A percentile compares a stretch with the other conserved stretches of the same genome.
These are phyloP conservation scores for Apodemus sylvaticus DNA, from an alignment of 2,113 vertebrate genomes.

Conservation along the genomic window DNA sequence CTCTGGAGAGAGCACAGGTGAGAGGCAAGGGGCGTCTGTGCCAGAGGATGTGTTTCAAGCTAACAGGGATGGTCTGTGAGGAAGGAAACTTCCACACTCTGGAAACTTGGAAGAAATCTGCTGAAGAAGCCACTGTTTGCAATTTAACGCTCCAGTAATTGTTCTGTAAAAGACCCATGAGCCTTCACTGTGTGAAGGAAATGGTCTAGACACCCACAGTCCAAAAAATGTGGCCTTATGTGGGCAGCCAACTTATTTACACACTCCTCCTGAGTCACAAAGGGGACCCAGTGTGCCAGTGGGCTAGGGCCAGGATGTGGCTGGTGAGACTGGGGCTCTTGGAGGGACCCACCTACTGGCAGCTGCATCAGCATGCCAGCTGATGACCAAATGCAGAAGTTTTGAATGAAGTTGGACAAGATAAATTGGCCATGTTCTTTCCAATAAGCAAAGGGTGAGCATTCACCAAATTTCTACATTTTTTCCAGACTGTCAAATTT, in stretches of 20 bases:
- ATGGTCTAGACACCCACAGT: slow-evolving; percentile 79
- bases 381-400: slow-evolving; percentile 57
- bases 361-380: slow-evolving; percentile 48
- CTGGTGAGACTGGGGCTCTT: slow-evolving; percentile 47
- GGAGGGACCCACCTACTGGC: slow-evolving; percentile 54
- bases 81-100: not conserved
- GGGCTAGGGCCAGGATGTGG: slow-evolving; percentile 58
- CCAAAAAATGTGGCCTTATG: slow-evolving; percentile 74
- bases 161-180: slow-evolving; percentile 67
- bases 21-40: not conserved
- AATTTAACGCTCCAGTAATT: slow-evolving; percentile 68
- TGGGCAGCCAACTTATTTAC: slow-evolving; percentile 56
- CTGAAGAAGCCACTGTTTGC: slow-evolving; percentile 57
- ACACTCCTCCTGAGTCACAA: slow-evolving; percentile 56
- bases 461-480: slow-evolving; percentile 10
- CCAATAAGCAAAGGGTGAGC: slow-evolving; percentile 9
- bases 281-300: slow-evolving; percentile 41
- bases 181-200: slow-evolving; percentile 79
- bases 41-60: not conserved
- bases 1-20: slow-evolving; percentile 48
- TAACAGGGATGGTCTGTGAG: slow-evolving; percentile 26
- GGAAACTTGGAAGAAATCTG: not conserved
- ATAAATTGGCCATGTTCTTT: slow-evolving; percentile 50
- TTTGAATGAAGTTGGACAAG: slow-evolving; percentile 66
- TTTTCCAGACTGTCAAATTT: slow-evolving; percentile 52